phyloP scores from a whole-genome alignment of 2,888 invertebrate genomes.

The Leistus spinibarbis region DNA sequence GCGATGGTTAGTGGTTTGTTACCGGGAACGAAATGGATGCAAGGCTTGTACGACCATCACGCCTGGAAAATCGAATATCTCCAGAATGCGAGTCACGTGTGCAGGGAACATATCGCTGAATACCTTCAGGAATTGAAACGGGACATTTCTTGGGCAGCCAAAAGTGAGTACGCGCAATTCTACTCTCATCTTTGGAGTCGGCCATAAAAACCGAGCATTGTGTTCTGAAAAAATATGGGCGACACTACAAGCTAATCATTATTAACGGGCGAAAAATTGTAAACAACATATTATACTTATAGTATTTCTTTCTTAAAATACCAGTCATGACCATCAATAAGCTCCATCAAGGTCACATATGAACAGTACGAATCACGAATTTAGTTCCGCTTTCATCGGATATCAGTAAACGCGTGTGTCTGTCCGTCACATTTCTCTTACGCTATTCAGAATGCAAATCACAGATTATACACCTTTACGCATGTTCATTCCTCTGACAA shows the following conservation, averaged over 20 bases:
- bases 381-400: no score
- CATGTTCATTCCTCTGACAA: no score
- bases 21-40: constrained; percentile 62
- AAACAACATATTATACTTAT: no score
- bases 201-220: not conserved
- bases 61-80: constrained; percentile 60
- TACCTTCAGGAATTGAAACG: constrained; percentile 65
- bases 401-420: no score
- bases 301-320: no score
- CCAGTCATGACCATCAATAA: no score
- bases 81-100: constrained; percentile 61
- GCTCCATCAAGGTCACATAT: no score
- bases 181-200: not conserved
- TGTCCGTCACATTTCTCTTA: no score
- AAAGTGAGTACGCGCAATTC: constrained; percentile 66
- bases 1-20: not conserved
- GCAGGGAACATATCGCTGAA: constrained; percentile 62
- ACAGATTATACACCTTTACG: no score
- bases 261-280: not conserved
- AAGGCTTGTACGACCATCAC: constrained; percentile 69
- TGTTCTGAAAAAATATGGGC: not conserved
- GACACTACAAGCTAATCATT: not conserved
- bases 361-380: no score
- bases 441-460: no score
- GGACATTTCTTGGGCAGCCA: constrained; percentile 75